A percentile compares a stretch with the other conserved stretches of the same genome.
phyloP scores from a whole-genome alignment of 2,797 vertebrate species.

The Thalassophryne amazonica region DNA sequence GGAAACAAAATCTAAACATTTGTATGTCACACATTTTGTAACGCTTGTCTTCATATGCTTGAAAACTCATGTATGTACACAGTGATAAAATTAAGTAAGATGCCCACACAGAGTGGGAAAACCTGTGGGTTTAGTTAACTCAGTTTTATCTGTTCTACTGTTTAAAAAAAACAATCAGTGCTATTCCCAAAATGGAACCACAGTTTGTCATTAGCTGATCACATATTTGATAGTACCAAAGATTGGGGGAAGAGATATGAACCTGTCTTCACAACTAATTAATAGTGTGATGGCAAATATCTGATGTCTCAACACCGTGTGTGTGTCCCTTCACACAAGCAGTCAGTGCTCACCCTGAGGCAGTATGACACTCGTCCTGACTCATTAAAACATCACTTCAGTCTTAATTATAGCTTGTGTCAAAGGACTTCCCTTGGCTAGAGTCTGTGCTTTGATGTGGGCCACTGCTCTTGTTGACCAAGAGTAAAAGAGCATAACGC shows the following conservation, averaged over 20 bases:
- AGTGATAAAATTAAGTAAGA: too few relatives aligned
- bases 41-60: too few relatives aligned
- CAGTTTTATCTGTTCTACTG: too few relatives aligned
- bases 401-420: slow-evolving; percentile 70
- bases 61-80: too few relatives aligned
- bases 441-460: slow-evolving; percentile 57
- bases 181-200: too few relatives aligned
- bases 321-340: slow-evolving; percentile 34
- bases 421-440: slow-evolving; percentile 43
- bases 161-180: too few relatives aligned
- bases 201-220: not conserved
- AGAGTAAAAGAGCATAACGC: slow-evolving; percentile 57
- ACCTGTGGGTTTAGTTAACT: too few relatives aligned
- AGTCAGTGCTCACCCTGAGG: slow-evolving; percentile 40
- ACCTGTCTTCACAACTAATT: not conserved
- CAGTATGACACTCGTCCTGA: slow-evolving; percentile 54
- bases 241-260: too few relatives aligned
- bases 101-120: too few relatives aligned
- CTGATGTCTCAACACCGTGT: not conserved
- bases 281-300: slow-evolving; percentile 3
- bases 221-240: not conserved
- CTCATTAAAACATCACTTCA: slow-evolving; percentile 70
- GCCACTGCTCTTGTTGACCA: slow-evolving; percentile 44
- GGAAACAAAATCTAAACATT: too few relatives aligned
- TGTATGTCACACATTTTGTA: too few relatives aligned